Percentiles rank a stretch among this genome's conserved stretches.
Evolutionary conservation across 2,797 vertebrate species (phyloP).

Genomic region (Sebastes dallii): DNA sequence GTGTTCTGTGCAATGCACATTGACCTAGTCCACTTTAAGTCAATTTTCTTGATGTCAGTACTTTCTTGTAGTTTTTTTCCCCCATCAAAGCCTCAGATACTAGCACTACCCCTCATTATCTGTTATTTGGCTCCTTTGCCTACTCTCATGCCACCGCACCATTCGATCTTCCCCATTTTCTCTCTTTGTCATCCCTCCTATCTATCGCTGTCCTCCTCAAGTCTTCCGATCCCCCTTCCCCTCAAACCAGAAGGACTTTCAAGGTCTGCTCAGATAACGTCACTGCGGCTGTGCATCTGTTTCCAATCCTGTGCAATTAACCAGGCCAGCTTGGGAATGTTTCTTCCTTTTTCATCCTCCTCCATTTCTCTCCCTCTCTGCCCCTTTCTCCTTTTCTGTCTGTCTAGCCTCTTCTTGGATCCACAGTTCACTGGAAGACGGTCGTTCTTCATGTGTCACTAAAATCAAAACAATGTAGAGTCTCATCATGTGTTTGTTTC

Average conservation of each 20-base stretch:
- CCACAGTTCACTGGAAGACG: constrained; percentile 26
- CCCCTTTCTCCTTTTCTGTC: constrained; percentile 34
- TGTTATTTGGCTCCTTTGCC: constrained; percentile 39
- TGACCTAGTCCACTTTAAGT: constrained; percentile 7
- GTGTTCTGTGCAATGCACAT: background rate
- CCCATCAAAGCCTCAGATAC: constrained; percentile 23
- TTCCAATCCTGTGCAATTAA: constrained; percentile 84
- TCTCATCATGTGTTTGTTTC: constrained; percentile 33
- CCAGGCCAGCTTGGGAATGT: constrained; percentile 77
- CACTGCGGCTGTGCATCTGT: constrained; percentile 82
- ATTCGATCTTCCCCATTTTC: constrained; percentile 49
- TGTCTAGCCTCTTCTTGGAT: background rate
- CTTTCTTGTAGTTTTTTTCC: constrained; percentile 12
- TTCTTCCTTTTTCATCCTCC: constrained; percentile 66
- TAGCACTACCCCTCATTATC: constrained; percentile 39
- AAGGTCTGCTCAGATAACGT: constrained; percentile 81
- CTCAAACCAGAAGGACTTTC: constrained; percentile 78
- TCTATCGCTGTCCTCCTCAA: constrained; percentile 44
- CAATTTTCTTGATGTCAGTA: constrained; percentile 16
- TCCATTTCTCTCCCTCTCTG: constrained; percentile 57
- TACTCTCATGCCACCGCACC: constrained; percentile 21
- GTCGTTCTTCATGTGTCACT: constrained; percentile 56
- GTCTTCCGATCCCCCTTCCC: constrained; percentile 51
- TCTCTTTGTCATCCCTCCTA: constrained; percentile 61
- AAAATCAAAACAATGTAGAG: constrained; percentile 50